Evolutionary conservation across 2,113 vertebrate genomes (phyloP), one percentile per base, ranked within the genome.

Genomic region (Dromiciops gliroides): DNA sequence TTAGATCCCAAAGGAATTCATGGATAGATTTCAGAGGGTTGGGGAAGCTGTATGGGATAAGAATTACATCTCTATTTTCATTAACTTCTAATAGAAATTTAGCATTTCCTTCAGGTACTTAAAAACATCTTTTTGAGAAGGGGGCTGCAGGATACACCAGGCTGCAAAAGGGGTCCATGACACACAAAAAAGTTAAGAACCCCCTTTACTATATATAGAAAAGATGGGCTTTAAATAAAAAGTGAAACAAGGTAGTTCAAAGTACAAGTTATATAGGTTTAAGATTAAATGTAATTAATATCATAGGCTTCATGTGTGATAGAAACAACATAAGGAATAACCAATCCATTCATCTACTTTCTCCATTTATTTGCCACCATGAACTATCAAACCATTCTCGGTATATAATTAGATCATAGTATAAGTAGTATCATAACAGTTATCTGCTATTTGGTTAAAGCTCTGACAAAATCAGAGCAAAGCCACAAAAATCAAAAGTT

Each of bases 241-340:
- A 94, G 49, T 22, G 67, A 94, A 96, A 91, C 91, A 16, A 91
- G 94, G 89, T 0, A 51, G 28, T 44, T 48, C 31, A 93, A 95
- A 93, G 48, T 88, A 91, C 8, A 53, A 93, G 94, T 31, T 10
- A 31, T 10, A 31, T 89, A 96, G 48, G 93, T 48, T 23, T 53
- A 95, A 53, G 56, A 90, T 67, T 90, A 67, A 92, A 89, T 44
- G n/a, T 94, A 89, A 89, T 88, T 75, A 94, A 91, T 89, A 56
- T 12, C 93, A 14, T 67, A 26, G 52, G 53, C 90, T 93, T 9
- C 60, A 93, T 16, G 91, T 89, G 10, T 56, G 52, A 52, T 92
- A 93, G 53, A 89, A 92, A 96, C 90, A 95, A 96, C 95, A 89
- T 90, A 93, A 93, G 14, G 67, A 50, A 51, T 75, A 93, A 94